A percentile compares a stretch with the other conserved stretches of the same genome.
Conservation (phyloP, 2,797 vertebrate species). For the Neopelma chrysocephalum region DNA sequence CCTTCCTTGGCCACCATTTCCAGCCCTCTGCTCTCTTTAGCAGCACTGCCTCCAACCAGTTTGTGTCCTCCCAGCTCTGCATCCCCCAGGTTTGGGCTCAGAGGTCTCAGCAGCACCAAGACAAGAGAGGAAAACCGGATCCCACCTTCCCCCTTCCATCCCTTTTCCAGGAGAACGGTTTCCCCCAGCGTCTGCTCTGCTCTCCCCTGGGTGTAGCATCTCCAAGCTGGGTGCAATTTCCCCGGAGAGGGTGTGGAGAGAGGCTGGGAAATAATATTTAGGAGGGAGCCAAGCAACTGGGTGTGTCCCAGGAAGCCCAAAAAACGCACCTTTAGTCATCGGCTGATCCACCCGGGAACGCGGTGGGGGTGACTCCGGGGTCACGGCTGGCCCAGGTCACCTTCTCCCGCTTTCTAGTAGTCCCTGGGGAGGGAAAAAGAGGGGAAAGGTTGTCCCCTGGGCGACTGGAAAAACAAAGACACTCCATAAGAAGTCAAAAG, state of each 20-base stretch:
- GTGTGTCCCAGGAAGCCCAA: neutral
- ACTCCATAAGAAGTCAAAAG: fast-evolving
- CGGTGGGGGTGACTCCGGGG: neutral
- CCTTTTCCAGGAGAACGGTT: neutral
- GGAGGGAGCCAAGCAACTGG: neutral
- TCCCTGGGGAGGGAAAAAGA: neutral
- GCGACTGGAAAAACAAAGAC: neutral
- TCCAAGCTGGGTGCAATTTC: neutral
- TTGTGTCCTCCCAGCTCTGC: neutral
- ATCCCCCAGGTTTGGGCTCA: neutral
- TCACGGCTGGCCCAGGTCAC: neutral
- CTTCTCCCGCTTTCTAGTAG: neutral
- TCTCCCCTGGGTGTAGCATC: neutral
- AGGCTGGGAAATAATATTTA: neutral
- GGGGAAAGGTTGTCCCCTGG: neutral
- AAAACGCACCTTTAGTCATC: neutral
- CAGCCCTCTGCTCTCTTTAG: neutral
- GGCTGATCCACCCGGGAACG: neutral
- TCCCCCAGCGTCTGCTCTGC: neutral
- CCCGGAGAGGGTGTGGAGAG: neutral
- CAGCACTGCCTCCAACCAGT: neutral
- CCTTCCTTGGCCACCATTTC: neutral
- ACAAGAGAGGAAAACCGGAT: neutral
- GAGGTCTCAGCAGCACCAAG: neutral
- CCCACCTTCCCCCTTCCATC: neutral